These are phyloP conservation scores for Phengaris alcon DNA, from an alignment of 2,888 invertebrate species.

Conservation along the genomic window DNA sequence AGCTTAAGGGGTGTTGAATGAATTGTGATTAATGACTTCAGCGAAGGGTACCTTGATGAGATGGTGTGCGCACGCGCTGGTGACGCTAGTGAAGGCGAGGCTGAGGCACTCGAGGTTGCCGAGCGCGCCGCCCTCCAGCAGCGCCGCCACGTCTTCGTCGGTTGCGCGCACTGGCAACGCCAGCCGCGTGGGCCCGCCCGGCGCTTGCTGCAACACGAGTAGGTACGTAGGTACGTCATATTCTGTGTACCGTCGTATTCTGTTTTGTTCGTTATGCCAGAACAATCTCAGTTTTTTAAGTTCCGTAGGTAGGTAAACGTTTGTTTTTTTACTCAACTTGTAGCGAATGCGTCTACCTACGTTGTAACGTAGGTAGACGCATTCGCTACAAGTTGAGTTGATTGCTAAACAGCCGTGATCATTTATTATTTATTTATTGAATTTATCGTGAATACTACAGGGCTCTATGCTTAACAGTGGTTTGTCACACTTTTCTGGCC, in stretches of 20 bases:
- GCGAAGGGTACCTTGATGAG: slow-evolving; percentile 81
- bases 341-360: neutral
- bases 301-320: neutral
- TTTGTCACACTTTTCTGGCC: no score
- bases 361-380: no score
- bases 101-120: slow-evolving; percentile 90
- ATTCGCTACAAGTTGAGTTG: no score
- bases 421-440: neutral
- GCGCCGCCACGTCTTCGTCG: slow-evolving; percentile 85
- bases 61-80: slow-evolving; percentile 88
- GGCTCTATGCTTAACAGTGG: no score
- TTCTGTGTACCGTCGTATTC: no score
- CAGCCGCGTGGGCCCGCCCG: slow-evolving; percentile 87
- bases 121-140: slow-evolving; percentile 86
- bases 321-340: neutral
- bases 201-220: slow-evolving; percentile 82
- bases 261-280: neutral
- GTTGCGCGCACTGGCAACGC: slow-evolving; percentile 88
- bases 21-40: no score
- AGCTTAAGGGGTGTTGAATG: no score
- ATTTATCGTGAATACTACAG: no score
- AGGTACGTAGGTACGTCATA: neutral
- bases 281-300: no score
- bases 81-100: slow-evolving; percentile 90
- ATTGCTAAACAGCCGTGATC: neutral